These are phyloP conservation scores for Scopus umbretta DNA, from an alignment of 2,113 vertebrate genomes.

Conservation along the genomic window DNA sequence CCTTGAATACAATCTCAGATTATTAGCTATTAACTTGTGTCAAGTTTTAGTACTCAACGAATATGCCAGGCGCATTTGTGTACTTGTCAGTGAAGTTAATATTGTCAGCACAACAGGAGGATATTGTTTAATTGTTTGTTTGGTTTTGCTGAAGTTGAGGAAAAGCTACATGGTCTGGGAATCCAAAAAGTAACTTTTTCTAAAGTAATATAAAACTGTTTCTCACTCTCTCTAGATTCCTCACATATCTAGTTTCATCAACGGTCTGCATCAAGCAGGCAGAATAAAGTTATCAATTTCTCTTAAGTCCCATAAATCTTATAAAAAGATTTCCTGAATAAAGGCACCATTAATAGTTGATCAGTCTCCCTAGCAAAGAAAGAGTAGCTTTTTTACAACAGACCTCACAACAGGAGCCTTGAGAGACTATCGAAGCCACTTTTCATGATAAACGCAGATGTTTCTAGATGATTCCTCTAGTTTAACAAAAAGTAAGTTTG, in stretches of 20 bases:
- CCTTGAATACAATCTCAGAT: background rate
- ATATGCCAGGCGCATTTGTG: background rate
- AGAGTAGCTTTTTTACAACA: background rate
- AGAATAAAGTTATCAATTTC: background rate
- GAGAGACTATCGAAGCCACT: background rate
- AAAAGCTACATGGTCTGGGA: background rate
- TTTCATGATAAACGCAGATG: background rate
- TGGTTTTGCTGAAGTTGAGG: background rate
- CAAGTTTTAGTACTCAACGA: background rate
- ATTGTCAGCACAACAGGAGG: background rate
- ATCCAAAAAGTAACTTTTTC: background rate
- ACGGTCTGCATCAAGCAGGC: background rate
- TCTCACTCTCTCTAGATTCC: background rate
- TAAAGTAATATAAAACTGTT: background rate
- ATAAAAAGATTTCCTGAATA: background rate
- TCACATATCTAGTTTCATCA: background rate
- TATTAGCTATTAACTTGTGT: background rate
- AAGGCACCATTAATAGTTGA: background rate
- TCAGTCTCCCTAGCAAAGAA: background rate
- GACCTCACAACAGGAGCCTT: background rate
- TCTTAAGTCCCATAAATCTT: background rate
- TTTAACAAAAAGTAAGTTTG: background rate
- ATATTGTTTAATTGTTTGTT: background rate
- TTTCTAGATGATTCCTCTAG: background rate
- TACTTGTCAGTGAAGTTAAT: background rate